Evolutionary conservation across 2,888 invertebrate genomes (phyloP).

Genomic region (Keiferia lycopersicella): DNA sequence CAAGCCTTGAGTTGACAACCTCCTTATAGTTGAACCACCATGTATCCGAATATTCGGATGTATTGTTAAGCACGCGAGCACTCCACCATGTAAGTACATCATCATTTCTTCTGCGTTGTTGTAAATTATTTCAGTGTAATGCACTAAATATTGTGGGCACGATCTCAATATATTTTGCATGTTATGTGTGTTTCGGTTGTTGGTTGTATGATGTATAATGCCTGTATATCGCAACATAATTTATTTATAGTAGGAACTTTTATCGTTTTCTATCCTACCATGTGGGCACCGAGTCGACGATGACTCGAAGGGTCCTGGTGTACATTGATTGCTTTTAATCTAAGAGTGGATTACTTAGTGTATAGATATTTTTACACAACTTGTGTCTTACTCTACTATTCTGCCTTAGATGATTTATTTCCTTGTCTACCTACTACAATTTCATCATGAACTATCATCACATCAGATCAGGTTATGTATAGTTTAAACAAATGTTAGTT

Average conservation of each 20-base stretch:
- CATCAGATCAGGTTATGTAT: too few species aligned
- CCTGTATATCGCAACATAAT: conserved; percentile 6
- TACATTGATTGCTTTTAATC: background rate
- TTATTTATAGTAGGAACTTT: conserved; percentile 9
- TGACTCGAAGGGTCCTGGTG: background rate
- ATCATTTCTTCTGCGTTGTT: background rate
- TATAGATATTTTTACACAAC: conserved; percentile 12
- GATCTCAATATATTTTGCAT: conserved; percentile 68
- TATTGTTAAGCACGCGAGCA: background rate
- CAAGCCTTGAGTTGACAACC: too few species aligned
- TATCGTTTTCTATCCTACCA: too few species aligned
- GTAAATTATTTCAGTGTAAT: conserved; percentile 27
- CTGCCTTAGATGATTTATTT: background rate
- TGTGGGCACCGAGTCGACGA: background rate
- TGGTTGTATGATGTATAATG: conserved; percentile 21
- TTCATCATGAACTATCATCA: too few species aligned
- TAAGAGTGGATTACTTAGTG: conserved; percentile 1
- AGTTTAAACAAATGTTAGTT: background rate
- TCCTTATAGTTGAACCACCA: too few species aligned
- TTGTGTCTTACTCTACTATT: background rate
- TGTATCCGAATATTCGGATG: background rate
- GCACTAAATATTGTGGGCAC: conserved; percentile 66
- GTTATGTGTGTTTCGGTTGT: conserved; percentile 54
- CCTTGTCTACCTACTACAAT: background rate
- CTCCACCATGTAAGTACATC: background rate